Conservation (phyloP, 1,140 invertebrate species). For the Dolichoris vasculosae region DNA sequence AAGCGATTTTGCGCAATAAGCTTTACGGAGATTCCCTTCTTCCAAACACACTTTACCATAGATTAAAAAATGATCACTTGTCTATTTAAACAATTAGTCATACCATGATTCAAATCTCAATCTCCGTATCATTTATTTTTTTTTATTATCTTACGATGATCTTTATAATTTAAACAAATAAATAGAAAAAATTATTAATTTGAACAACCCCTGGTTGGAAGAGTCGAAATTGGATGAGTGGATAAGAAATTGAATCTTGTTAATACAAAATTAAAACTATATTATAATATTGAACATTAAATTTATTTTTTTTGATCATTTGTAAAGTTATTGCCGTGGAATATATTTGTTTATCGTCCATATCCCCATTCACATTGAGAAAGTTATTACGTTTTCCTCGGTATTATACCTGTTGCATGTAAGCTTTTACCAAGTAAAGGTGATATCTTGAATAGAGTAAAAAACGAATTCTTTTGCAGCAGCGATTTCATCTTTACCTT, state of each 20-base stretch:
- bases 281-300: background rate
- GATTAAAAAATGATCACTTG: too few relatives aligned
- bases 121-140: too few relatives aligned
- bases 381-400: background rate
- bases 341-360: background rate
- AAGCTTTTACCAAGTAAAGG: background rate
- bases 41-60: too few relatives aligned
- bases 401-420: background rate
- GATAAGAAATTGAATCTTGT: background rate
- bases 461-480: background rate
- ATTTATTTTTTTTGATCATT: background rate
- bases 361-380: background rate
- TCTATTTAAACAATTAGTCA: too few relatives aligned
- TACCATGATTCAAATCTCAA: too few relatives aligned
- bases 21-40: too few relatives aligned
- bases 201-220: background rate
- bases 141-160: too few relatives aligned
- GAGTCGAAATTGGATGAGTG: background rate
- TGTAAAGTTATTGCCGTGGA: too few relatives aligned
- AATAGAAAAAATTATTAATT: background rate
- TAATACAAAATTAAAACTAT: background rate
- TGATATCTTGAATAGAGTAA: background rate
- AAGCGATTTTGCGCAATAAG: background rate
- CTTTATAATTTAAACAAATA: too few relatives aligned
- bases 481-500: too few relatives aligned